Evolutionary conservation across 2,888 invertebrate genomes (phyloP), one percentile per base, ranked within the genome.

Genomic region (Cabera pusaria): DNA sequence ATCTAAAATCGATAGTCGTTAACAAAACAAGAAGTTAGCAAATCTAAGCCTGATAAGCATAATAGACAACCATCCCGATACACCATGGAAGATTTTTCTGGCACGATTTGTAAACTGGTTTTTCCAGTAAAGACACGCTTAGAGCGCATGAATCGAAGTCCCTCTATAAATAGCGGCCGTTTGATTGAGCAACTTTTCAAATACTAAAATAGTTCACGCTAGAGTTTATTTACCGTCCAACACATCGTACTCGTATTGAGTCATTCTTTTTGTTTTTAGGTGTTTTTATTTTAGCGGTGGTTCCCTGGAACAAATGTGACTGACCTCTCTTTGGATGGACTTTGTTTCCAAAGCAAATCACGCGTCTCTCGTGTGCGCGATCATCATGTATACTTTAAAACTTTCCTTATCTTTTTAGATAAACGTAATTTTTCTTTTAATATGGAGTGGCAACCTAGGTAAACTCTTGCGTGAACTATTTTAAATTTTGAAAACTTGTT

Each of bases 281-380:
- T 14, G 4, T n/a, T n/a, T n/a, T 20, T 31, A 14, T 32, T 26
- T 39, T 19, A 6, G 14, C 10, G 28, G 24, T n/a, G 17, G 16
- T 29, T 28, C 34, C 34, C 29, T 34, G 33, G 34, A 16, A 9
- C 22, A 7, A 19, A 10, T 29, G 34, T 14, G 8, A 41, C 11
- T 34, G 34, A 34, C 40, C 29, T 29, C 21, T 16, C 11, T 14
- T 17, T 18, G 7, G 26, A 4, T 10, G 26, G 27, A 24, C 38
- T 34, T 25, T 41, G 34, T 40, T 24, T 20, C 2, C n/a, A n/a
- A n/a, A 29, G 14, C 17, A 11, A 22, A 32, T 9, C 32, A 39
- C 26, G 39, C 33, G 23, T 2, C 9, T 16, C n/a, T n/a, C 6
- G 31, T 21, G 25, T 38, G 25, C 20, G 6, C 19, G 2, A 5